Evolutionary conservation across 2,797 vertebrate species (phyloP), one percentile per base, ranked within the genome.

Genomic region (Sebastes trivittatus): DNA sequence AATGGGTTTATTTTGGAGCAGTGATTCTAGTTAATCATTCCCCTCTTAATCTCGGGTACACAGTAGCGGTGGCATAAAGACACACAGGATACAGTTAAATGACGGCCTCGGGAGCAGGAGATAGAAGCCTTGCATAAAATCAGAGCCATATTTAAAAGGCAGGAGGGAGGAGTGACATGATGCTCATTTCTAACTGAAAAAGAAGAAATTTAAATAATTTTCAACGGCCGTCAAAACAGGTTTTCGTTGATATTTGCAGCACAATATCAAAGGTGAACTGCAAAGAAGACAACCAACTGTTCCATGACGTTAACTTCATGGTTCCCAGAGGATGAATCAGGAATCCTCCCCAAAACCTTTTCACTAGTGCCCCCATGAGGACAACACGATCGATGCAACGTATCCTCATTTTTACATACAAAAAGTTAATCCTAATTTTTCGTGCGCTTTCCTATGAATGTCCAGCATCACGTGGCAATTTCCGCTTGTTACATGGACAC

Each of bases 1-100:
- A 78, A 74, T n/a, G 27, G 68, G 77, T 20, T 78, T 65, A 80
- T 84, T 74, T 78, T 59, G 66, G 73, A 66, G 54, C 71, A 2
- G 58, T 11, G n/a, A 72, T 71, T 82, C 78, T 56, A 23, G 29
- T 70, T 62, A 67, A 67, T 86, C 65, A 30, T 60, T 58, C 18
- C 23, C 25, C 10, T 70, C 54, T 61, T 76, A 78, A 76, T 79
- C 68, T 69, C 9, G 20, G 64, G 56, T 52, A 16, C 61, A 42
- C 42, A 38, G 54, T 5, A 25, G 20, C 9, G 30, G 65, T 11
- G 6, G 25, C 54, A 69, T 34, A 38, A 34, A 69, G 36, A n/a
- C 59, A n/a, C 29, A 52, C 67, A 42, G 72, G 72, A 72, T 18
- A 8, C 49, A 7, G 66, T 59, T 68, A 55, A 59, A 79, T 49